Conservation (phyloP, 2,797 vertebrate species). For the Pangasius sanitwongsei region DNA sequence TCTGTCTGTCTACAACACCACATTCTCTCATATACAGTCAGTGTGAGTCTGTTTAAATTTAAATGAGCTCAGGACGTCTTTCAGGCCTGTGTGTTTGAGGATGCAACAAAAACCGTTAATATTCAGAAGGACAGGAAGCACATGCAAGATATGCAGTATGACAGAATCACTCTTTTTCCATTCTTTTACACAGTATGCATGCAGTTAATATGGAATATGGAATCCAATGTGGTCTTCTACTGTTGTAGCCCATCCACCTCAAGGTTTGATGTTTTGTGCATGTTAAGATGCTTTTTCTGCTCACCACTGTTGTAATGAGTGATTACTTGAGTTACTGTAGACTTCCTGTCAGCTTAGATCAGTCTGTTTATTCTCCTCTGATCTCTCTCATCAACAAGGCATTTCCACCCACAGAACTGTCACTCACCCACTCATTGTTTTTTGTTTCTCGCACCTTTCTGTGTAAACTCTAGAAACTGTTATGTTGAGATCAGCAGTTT, state of each 20-base stretch:
- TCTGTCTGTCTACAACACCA: slow-evolving; percentile 36
- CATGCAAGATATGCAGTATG: neutral
- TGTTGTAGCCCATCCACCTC: neutral
- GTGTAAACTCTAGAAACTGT: neutral
- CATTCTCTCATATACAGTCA: neutral
- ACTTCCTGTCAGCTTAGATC: neutral
- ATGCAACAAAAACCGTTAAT: neutral
- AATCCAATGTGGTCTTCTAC: neutral
- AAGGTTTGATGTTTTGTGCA: neutral
- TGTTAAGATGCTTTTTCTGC: neutral
- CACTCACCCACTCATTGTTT: neutral
- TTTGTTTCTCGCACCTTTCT: neutral
- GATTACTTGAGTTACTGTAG: neutral
- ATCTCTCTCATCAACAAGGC: neutral
- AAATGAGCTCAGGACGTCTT: neutral
- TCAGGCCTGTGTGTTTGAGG: neutral
- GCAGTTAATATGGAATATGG: neutral
- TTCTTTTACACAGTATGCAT: neutral
- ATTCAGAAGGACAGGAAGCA: neutral
- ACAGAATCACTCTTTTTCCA: neutral
- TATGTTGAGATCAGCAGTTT: neutral
- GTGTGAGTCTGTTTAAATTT: neutral
- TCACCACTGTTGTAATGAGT: neutral
- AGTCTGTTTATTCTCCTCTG: neutral
- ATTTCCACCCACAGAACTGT: neutral